Conservation (phyloP, 2,888 invertebrate species). For the Lepidocyrtinus sp. region DNA sequence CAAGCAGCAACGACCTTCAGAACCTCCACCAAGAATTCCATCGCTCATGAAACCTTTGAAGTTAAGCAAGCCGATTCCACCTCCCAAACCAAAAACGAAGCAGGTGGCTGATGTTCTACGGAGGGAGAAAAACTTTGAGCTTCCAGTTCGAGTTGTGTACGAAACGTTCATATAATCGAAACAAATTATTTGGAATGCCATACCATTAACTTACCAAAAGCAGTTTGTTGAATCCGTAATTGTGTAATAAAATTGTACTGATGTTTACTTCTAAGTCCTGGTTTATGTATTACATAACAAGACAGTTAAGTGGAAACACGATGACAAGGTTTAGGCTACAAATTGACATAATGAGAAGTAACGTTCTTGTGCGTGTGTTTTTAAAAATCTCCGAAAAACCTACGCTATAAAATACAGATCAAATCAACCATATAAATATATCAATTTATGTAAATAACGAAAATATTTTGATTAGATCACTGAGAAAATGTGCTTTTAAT, state of each 20-base stretch:
- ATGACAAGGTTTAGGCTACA: background rate
- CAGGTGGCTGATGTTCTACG: constrained; percentile 38
- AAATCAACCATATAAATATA: too few species aligned
- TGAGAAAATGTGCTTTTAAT: too few species aligned
- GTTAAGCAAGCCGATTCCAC: constrained; percentile 42
- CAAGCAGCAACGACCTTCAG: constrained; percentile 46
- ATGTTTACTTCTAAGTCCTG: background rate
- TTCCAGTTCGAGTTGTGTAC: constrained; percentile 65
- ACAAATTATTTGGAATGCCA: background rate
- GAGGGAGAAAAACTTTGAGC: constrained; percentile 58
- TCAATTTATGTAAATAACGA: too few species aligned
- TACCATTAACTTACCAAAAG: background rate
- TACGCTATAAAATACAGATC: constrained; percentile 1
- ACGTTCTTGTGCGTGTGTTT: too few species aligned
- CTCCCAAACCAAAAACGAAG: constrained; percentile 48
- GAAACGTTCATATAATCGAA: constrained; percentile 61
- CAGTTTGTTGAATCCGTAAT: background rate
- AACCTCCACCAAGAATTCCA: constrained; percentile 53
- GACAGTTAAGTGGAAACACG: constrained; percentile 1
- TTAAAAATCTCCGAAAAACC: background rate
- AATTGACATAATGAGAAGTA: background rate
- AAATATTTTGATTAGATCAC: too few species aligned
- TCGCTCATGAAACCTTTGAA: constrained; percentile 46
- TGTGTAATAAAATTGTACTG: background rate
- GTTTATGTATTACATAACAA: background rate